phyloP scores from a whole-genome alignment of 92 coral and sea anemone species.

The Hydrozoanthus gracilis region DNA sequence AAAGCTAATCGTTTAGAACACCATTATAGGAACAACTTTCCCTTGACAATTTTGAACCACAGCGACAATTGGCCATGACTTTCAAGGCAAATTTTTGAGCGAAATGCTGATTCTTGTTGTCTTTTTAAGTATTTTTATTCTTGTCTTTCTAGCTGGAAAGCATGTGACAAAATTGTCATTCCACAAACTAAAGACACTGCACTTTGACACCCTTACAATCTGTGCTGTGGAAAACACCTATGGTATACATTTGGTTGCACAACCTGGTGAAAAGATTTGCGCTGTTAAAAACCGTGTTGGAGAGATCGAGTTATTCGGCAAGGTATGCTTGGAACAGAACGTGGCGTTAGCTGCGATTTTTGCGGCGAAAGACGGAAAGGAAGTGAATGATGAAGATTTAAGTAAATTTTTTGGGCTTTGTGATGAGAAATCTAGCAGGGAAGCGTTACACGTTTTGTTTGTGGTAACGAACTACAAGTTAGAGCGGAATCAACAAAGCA shows the following conservation, averaged over 20 bases:
- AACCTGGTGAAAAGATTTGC: not conserved
- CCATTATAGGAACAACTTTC: too few relatives aligned
- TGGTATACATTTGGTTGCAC: not conserved
- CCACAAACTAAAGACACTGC: not conserved
- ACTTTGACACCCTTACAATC: not conserved
- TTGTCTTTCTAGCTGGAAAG: not conserved
- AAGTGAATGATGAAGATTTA: not conserved
- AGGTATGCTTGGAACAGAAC: not conserved
- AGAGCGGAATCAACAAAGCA: not conserved
- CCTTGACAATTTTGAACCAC: too few relatives aligned
- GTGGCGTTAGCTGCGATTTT: not conserved
- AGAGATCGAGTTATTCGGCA: not conserved
- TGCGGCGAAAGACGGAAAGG: not conserved
- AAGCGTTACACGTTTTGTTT: not conserved
- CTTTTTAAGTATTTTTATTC: too few relatives aligned
- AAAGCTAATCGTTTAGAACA: too few relatives aligned
- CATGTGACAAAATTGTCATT: not conserved
- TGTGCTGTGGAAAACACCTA: not conserved
- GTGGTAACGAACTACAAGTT: slow-evolving; percentile 15
- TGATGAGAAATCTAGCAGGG: not conserved
- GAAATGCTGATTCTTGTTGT: too few relatives aligned
- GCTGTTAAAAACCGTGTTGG: not conserved
- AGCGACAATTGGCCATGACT: too few relatives aligned
- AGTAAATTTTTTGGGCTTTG: not conserved
- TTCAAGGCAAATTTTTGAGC: too few relatives aligned